Base-by-base conservation (phyloP, 2,113 vertebrate species). In the Trogon melanurus region DNA sequence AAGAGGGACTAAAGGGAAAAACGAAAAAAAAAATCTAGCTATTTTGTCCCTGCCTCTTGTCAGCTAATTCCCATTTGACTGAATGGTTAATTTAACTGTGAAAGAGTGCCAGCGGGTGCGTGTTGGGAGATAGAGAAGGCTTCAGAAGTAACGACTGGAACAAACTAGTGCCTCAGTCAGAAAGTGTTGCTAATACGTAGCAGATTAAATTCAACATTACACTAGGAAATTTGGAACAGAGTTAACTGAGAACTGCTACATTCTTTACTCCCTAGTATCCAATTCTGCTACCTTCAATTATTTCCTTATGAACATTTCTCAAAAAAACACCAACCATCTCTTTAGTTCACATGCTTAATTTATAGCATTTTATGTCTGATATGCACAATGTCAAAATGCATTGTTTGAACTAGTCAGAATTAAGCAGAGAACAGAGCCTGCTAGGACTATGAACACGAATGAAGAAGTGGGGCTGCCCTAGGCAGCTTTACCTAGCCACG, bases 111-210 rank as follows among this genome's bases (percentile, higher is more conserved):
- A 6, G 18, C 50, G 26, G 32, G 11, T 27, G 26, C 3, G 7
- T 34, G 45, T 26, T 47, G 48, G n/a, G 74, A 84, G 17, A 73
- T 4, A 53, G 57, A 58, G 21, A 58, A 54, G 16, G 25, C 48
- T 78, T 70, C 53, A 74, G 56, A 94, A 96, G 61, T 73, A 66
- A 88, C 71, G 92, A 65, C 16, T 74, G 65, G 69, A 94, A 94
- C 34, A 74, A 87, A 70, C 6, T 14, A 50, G 9, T 47, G 21
- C 70, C 65, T 79, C 34, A n/a, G 45, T 70, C 44, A 80, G 69
- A 71, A 87, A 56, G 21, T 0, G 0, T 10, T 79, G 45, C 47
- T 34, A 71, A 50, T 8, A 70, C 0, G 2, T 0, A 85, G 38
- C 38, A 75, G 34, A 71, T 17, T 32, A 84, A 89, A 91, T 61